phyloP scores from a whole-genome alignment of 2,797 vertebrate genomes.

The Thalassophryne amazonica region DNA sequence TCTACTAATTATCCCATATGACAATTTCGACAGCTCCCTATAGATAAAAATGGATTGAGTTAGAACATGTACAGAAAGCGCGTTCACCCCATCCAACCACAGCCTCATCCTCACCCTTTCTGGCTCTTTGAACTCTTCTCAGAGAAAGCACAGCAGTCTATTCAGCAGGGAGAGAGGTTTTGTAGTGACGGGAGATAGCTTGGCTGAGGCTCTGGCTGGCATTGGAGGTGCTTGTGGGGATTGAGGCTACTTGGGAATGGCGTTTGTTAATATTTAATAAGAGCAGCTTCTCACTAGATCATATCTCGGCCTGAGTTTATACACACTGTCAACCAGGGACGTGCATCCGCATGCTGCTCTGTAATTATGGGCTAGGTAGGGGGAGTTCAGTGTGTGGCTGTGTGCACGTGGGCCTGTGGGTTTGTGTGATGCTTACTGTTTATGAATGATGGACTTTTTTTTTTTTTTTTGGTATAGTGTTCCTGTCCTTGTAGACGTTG shows the following conservation, averaged over 20 bases:
- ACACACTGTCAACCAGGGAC: conserved; percentile 67
- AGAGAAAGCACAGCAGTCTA: conserved; percentile 63
- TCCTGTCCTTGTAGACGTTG: conserved; percentile 27
- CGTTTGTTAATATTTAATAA: conserved; percentile 84
- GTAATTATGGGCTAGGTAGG: conserved; percentile 66
- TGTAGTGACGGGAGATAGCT: conserved; percentile 63
- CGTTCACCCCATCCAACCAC: conserved; percentile 40
- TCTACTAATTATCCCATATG: conserved; percentile 66
- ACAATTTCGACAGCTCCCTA: conserved; percentile 46
- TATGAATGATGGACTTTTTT: conserved; percentile 29
- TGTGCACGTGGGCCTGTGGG: conserved; percentile 19
- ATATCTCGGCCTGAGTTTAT: conserved; percentile 75
- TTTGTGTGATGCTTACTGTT: conserved; percentile 23
- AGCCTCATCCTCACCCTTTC: conserved; percentile 44
- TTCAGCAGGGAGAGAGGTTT: conserved; percentile 69
- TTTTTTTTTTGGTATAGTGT: conserved; percentile 10
- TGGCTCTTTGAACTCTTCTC: conserved; percentile 73
- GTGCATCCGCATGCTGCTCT: conserved; percentile 65
- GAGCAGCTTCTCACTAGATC: conserved; percentile 75
- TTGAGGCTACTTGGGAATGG: conserved; percentile 76
- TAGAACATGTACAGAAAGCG: conserved; percentile 63
- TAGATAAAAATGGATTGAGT: conserved; percentile 61
- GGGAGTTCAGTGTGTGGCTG: conserved; percentile 33
- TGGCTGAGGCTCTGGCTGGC: conserved; percentile 59
- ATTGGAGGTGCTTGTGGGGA: conserved; percentile 72